phyloP scores from a whole-genome alignment of 1,140 invertebrate genomes.

The Amphibalanus amphitrite region DNA sequence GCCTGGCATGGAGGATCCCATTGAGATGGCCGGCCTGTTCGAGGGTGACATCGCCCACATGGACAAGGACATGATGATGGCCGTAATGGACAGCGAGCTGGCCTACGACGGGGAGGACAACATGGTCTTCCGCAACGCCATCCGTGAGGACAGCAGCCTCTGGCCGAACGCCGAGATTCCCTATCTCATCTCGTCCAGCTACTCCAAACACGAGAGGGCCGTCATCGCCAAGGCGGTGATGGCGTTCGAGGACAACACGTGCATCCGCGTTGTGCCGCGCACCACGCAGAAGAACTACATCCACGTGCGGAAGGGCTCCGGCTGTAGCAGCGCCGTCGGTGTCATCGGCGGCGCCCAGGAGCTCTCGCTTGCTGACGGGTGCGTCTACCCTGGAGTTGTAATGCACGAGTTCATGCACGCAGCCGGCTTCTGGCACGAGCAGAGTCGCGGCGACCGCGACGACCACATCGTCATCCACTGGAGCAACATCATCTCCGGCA shows the following conservation, averaged over 20 bases:
- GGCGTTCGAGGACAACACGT: constrained; percentile 20
- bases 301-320: constrained; percentile 15
- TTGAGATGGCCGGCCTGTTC: constrained; percentile 24
- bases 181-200: constrained; percentile 26
- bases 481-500: constrained; percentile 20
- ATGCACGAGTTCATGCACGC: constrained; percentile 72
- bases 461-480: constrained; percentile 14
- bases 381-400: constrained; percentile 44
- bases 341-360: constrained; percentile 27
- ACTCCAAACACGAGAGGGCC: constrained; percentile 18
- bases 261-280: constrained; percentile 20
- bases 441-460: constrained; percentile 61
- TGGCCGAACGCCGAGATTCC: constrained; percentile 26
- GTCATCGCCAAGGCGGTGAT: constrained; percentile 21
- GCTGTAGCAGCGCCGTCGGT: not conserved
- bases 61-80: constrained; percentile 2
- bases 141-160: constrained; percentile 16
- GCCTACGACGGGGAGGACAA: constrained; percentile 4
- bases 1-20: constrained; percentile 18
- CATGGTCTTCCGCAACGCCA: constrained; percentile 17
- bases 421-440: constrained; percentile 56
- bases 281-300: constrained; percentile 19
- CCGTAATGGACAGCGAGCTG: constrained; percentile 3
- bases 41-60: constrained; percentile 23
- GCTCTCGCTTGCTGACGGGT: constrained; percentile 40